Evolutionary conservation across 2,888 invertebrate species (phyloP).

Genomic region (Drosophila helvetica): DNA sequence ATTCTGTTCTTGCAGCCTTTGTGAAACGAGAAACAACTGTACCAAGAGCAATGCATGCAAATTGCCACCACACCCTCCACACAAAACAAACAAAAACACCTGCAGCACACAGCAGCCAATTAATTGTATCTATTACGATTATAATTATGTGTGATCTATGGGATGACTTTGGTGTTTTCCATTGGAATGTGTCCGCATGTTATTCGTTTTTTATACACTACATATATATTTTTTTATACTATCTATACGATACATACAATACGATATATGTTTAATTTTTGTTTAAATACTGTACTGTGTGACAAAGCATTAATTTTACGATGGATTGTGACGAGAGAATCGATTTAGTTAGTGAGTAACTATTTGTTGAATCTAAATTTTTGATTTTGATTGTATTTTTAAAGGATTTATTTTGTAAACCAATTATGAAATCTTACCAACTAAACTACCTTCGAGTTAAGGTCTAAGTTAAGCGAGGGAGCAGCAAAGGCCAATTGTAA

Average conservation of each 20-base stretch:
- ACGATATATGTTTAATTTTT: slow-evolving; percentile 13
- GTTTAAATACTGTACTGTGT: slow-evolving; percentile 20
- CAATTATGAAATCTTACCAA: slow-evolving; percentile 6
- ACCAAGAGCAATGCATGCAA: slow-evolving; percentile 63
- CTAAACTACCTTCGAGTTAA: slow-evolving; percentile 26
- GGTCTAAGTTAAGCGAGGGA: slow-evolving; percentile 28
- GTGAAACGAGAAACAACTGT: slow-evolving; percentile 61
- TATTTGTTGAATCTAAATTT: slow-evolving; percentile 72
- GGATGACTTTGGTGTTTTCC: slow-evolving; percentile 21
- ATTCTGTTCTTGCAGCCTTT: slow-evolving; percentile 67
- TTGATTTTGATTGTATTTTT: slow-evolving; percentile 61
- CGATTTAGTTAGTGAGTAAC: slow-evolving; percentile 56
- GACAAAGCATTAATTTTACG: slow-evolving; percentile 35
- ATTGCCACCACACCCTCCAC: slow-evolving; percentile 49
- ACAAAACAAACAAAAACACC: slow-evolving; percentile 22
- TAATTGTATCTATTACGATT: slow-evolving; percentile 23
- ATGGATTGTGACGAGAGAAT: slow-evolving; percentile 31
- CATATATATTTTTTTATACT: slow-evolving; percentile 21
- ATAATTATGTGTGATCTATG: slow-evolving; percentile 36
- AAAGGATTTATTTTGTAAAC: slow-evolving; percentile 41
- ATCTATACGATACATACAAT: slow-evolving; percentile 20
- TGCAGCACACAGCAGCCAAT: slow-evolving; percentile 26
- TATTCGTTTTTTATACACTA: slow-evolving; percentile 29
- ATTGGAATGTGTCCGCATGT: slow-evolving; percentile 48
- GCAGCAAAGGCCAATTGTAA: slow-evolving; percentile 14